phyloP scores from a whole-genome alignment of 2,797 vertebrate species.

The Myripristis murdjan region DNA sequence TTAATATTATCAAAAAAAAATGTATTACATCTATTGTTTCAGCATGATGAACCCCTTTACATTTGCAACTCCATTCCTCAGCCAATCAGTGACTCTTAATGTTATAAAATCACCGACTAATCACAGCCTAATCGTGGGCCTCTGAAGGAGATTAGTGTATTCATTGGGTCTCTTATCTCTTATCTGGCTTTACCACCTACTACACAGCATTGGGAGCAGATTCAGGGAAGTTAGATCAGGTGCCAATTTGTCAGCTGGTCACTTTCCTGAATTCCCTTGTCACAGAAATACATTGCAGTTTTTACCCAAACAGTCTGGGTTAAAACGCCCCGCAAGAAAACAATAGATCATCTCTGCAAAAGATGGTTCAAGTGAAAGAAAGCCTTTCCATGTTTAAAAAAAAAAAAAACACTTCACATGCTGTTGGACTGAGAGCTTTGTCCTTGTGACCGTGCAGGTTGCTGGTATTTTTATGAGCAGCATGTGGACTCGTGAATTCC shows the following conservation, averaged over 20 bases:
- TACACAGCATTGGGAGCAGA: no score
- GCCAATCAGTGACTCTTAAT: no score
- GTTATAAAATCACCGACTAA: no score
- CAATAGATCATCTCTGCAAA: conserved; percentile 16
- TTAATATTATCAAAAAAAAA: no score
- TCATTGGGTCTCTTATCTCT: not conserved
- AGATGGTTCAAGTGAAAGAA: not conserved
- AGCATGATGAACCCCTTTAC: no score
- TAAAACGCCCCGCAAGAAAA: conserved; percentile 38
- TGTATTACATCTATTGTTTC: no score
- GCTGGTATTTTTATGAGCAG: conserved; percentile 41
- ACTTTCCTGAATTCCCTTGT: conserved; percentile 42
- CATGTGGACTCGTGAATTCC: conserved; percentile 31
- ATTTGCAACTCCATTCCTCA: no score
- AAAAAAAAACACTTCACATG: conserved; percentile 14
- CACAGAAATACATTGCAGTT: not conserved
- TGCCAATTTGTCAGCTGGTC: not conserved
- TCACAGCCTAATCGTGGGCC: no score
- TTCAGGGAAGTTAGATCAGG: no score
- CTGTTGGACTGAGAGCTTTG: conserved; percentile 51
- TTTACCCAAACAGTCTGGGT: conserved; percentile 20
- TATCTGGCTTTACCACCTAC: conserved; percentile 9
- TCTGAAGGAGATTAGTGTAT: no score
- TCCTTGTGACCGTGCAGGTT: conserved; percentile 39
- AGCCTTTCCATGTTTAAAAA: conserved; percentile 17